Evolutionary conservation across 2,113 vertebrate species (phyloP).

Genomic region (Diadophis punctatus): DNA sequence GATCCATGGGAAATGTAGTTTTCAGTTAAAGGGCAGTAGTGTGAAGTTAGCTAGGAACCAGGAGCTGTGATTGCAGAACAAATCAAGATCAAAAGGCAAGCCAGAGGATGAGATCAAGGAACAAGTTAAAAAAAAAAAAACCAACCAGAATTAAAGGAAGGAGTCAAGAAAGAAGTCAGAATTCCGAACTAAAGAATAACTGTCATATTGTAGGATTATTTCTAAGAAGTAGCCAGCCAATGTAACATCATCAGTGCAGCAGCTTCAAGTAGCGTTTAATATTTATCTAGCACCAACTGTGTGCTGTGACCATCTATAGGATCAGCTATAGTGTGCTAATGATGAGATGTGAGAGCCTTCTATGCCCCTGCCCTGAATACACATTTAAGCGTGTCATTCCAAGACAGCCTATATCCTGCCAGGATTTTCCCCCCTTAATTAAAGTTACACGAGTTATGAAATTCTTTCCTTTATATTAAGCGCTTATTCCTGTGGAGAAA

Average conservation of each 20-base stretch:
- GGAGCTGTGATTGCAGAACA: neutral
- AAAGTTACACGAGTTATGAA: conserved; percentile 74
- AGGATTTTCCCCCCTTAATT: conserved; percentile 75
- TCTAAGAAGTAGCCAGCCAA: neutral
- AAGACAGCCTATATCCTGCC: conserved; percentile 69
- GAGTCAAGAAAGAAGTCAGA: neutral
- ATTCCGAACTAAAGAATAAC: neutral
- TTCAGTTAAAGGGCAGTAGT: neutral
- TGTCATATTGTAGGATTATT: neutral
- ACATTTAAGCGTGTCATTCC: conserved; percentile 70
- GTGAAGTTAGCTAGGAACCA: neutral
- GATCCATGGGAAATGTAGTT: neutral
- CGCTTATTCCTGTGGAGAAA: conserved; percentile 78
- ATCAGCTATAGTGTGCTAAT: conserved; percentile 52
- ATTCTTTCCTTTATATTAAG: conserved; percentile 76
- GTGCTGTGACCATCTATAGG: neutral
- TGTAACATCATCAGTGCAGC: neutral
- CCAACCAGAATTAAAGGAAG: neutral
- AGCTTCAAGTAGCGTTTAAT: neutral
- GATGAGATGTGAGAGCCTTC: conserved; percentile 66
- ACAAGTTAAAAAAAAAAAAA: neutral
- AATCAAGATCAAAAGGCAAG: neutral
- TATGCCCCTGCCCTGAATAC: conserved; percentile 67
- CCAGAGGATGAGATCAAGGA: neutral
- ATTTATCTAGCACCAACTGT: neutral